Evolutionary conservation across 1,140 invertebrate species (phyloP), one percentile per base, ranked within the genome.

Genomic region (Drosophila orosa): DNA sequence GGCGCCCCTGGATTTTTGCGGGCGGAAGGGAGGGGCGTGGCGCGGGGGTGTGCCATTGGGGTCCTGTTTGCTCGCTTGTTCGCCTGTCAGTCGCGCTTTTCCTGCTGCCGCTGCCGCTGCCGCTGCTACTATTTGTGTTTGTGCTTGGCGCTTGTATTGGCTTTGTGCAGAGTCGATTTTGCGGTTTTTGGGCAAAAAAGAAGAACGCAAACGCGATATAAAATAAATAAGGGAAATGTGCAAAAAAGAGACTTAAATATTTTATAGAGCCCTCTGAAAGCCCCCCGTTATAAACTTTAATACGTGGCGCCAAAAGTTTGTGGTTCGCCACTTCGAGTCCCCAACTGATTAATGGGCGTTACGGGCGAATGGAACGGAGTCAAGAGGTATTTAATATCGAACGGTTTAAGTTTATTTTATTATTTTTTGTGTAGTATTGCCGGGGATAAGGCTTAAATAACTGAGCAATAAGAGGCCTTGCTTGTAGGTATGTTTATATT

Each of bases 131-230:
- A 35, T 72, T 63, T 61, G 39, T 71, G 45, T 54, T 40, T 31
- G 31, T 50, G 22, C 54, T 45, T 63, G 29, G 40, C 50, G 47
- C 50, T 33, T 61, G 56, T 48, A 50, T 57, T 72, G 57, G 47
- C 39, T 56, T 42, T 25, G 35, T 35, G 25, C 27, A 52, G 78
- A 85, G 69, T 81, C 82, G 78, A 80, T 85, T 85, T 85, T 85
- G 81, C 81, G 82, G 82, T 85, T 85, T 85, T 85, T 67, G 68
- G 65, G 42, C 65, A 74, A 71, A 74, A 71, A 84, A 37, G 50
- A 24, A 85, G 76, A 57, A 62, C n/a, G 59, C 77, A 69, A 29
- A 29, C 39, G 67, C 27, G 69, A 42, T 47, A 66, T 48, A 59
- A 57, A 79, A 79, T 83, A 60, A 72, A 59, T 67, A 52, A 17